Base-by-base conservation (phyloP, 2,888 invertebrate species). In the Phyllotreta striolata region DNA sequence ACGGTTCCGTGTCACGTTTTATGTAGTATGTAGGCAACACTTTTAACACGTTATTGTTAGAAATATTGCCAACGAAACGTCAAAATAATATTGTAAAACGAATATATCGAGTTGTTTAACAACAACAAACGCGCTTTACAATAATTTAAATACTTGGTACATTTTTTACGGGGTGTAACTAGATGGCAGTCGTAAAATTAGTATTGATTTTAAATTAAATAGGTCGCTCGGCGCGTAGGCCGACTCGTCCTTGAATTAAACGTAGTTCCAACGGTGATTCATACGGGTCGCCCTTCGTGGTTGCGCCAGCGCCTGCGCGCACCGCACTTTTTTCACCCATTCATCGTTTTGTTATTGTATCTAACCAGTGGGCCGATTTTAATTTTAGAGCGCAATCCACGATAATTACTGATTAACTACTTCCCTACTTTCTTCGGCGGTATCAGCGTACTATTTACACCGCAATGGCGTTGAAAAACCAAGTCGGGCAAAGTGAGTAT, bases 401-500 rank as follows among this genome's bases (percentile, higher is more conserved):
- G 1, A 24, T 4, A 24, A 24, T 24, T 24, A 24, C 24, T 1
- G 24, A 24, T 24, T 24, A 24, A 24, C 4, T 24, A 24, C 24
- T 24, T 24, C 24, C 2, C 24, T 24, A 24, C 24, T 24, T 4
- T 24, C 24, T 24, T 24, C 24, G 24, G 3, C 5, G 4, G 8
- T 6, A 8, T 47, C 6, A 6, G 3, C 24, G n/a, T 9, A 14
- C n/a, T 10, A n/a, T 51, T 8, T 35, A 10, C 39, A 37, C 12
- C 55, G 89, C 87, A 84, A 93, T 93, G 93, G 92, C 93, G 85
- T 86, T 93, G 79, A 93, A 93, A 86, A 89, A 88, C 81, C 88
- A 90, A 81, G 93, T 93, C 79, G 93, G 93, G 71, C 91, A 91
- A 85, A 93, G 93, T 93, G 84, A 92, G 92, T 91, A 78, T 54